A percentile compares a stretch with the other conserved stretches of the same genome.
Evolutionary conservation across 2,113 vertebrate species (phyloP).

Genomic region (Tenrec ecaudatus): DNA sequence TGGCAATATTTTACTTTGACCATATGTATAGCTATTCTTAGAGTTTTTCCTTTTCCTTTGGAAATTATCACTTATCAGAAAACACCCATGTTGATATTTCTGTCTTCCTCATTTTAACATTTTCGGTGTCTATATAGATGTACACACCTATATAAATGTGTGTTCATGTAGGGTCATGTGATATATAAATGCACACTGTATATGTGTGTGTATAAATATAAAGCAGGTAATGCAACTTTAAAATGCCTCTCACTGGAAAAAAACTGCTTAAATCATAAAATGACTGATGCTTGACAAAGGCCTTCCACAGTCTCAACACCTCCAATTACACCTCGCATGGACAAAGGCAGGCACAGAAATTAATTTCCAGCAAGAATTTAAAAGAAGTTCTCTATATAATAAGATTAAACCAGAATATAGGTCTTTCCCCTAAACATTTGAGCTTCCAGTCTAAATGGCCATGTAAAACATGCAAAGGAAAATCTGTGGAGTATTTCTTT

Average conservation of each 20-base stretch:
- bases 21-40: neutral
- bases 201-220: too few species aligned
- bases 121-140: too few species aligned
- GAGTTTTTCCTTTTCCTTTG: neutral
- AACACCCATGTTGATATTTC: neutral
- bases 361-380: neutral
- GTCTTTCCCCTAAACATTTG: neutral
- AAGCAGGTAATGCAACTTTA: too few species aligned
- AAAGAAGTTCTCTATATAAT: neutral
- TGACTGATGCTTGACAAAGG: neutral
- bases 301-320: neutral
- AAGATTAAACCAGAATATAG: neutral
- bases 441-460: neutral
- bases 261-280: neutral
- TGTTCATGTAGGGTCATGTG: too few species aligned
- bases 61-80: neutral
- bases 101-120: neutral
- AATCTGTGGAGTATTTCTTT: neutral
- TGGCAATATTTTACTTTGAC: neutral
- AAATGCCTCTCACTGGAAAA: neutral
- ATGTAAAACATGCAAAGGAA: neutral
- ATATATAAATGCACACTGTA: too few species aligned
- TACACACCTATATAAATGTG: too few species aligned
- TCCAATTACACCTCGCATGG: neutral
- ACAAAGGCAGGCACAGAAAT: neutral